Conservation (phyloP, 2,888 invertebrate species). For the Scaptomyza parva region DNA sequence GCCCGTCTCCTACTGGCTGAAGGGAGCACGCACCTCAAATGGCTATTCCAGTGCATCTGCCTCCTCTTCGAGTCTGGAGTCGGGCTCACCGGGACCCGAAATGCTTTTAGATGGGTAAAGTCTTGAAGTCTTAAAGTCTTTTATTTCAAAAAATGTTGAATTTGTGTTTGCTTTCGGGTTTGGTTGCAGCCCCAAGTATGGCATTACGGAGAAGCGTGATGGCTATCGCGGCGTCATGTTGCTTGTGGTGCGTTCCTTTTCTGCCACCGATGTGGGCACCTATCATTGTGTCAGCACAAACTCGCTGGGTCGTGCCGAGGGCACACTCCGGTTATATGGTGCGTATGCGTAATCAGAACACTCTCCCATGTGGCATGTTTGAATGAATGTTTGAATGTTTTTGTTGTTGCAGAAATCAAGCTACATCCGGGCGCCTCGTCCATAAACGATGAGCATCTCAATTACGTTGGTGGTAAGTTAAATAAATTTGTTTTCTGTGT, state of each 20-base stretch:
- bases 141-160: background rate
- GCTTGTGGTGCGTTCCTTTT: slow-evolving; percentile 85
- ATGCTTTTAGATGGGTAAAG: slow-evolving; percentile 93
- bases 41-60: slow-evolving; percentile 80
- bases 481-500: background rate
- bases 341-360: slow-evolving; percentile 60
- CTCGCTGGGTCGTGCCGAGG: slow-evolving; percentile 88
- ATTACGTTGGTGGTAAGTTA: slow-evolving; percentile 80
- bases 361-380: slow-evolving; percentile 24
- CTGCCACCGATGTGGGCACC: slow-evolving; percentile 88
- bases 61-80: slow-evolving; percentile 78
- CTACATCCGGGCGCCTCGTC: slow-evolving; percentile 83
- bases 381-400: slow-evolving; percentile 1
- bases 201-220: slow-evolving; percentile 84
- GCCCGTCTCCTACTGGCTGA: slow-evolving; percentile 85
- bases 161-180: background rate
- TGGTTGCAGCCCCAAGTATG: slow-evolving; percentile 83
- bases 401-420: slow-evolving; percentile 83
- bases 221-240: slow-evolving; percentile 85
- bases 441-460: slow-evolving; percentile 84
- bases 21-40: slow-evolving; percentile 84
- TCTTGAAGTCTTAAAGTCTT: background rate
- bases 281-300: slow-evolving; percentile 91
- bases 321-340: slow-evolving; percentile 88
- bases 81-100: slow-evolving; percentile 86